Evolutionary conservation across 2,888 invertebrate genomes (phyloP).

Genomic region (Sinohyriopsis cumingii): DNA sequence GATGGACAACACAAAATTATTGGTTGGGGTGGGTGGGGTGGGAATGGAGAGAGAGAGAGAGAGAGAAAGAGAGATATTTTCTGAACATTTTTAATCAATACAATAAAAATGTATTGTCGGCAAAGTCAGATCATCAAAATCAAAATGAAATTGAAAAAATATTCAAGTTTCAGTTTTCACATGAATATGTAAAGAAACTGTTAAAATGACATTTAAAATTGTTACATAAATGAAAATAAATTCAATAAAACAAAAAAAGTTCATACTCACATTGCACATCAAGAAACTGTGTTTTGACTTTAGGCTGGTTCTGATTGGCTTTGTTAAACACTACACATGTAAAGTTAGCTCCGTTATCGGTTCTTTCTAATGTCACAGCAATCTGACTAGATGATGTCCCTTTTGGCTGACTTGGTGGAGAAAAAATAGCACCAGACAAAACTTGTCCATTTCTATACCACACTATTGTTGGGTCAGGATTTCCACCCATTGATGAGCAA

Average conservation of each 20-base stretch:
- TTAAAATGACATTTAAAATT: neutral
- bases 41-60: no score
- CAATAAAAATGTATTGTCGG: no score
- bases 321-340: constrained; percentile 54
- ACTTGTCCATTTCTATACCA: constrained; percentile 56
- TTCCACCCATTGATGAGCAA: constrained; percentile 55
- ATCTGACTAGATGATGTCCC: constrained; percentile 42
- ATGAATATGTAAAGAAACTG: neutral
- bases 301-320: constrained; percentile 48
- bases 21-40: no score
- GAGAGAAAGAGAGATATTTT: no score
- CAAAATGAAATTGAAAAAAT: no score
- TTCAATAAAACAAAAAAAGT: neutral
- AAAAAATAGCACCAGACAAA: constrained; percentile 32
- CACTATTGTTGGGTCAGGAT: constrained; percentile 52
- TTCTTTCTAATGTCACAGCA: constrained; percentile 23
- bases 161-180: no score
- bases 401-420: constrained; percentile 16
- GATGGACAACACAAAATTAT: no score
- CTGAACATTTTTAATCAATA: no score
- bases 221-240: constrained; percentile 2
- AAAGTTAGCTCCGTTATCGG: constrained; percentile 56
- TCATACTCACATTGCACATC: constrained; percentile 59
- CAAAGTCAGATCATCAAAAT: no score
- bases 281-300: constrained; percentile 31